These are phyloP conservation scores for Poeciliopsis turneri DNA, from an alignment of 2,797 vertebrate species.

Conservation along the genomic window DNA sequence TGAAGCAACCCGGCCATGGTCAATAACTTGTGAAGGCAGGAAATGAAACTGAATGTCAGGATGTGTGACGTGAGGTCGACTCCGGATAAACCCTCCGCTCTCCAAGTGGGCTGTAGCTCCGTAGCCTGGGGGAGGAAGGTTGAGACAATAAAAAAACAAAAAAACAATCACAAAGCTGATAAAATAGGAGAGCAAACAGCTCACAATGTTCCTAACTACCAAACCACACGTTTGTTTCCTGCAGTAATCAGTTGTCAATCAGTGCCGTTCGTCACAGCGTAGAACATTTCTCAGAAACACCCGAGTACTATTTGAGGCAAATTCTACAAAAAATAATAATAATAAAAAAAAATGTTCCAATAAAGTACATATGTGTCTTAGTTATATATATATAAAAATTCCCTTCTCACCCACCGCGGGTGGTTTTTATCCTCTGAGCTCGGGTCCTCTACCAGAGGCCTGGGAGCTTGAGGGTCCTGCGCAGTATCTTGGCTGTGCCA, in stretches of 20 bases:
- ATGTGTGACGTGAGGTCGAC: slow-evolving; percentile 83
- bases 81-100: slow-evolving; percentile 95
- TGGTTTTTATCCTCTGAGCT: too few relatives aligned
- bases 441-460: too few relatives aligned
- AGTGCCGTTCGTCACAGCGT: not conserved
- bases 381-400: too few relatives aligned
- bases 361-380: too few relatives aligned
- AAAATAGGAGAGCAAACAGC: not conserved
- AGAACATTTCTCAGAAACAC: not conserved
- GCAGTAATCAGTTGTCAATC: not conserved
- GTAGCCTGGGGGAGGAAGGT: slow-evolving; percentile 77
- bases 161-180: not conserved
- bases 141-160: not conserved
- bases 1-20: slow-evolving; percentile 88
- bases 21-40: slow-evolving; percentile 95
- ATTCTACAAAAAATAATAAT: not conserved
- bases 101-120: slow-evolving; percentile 95
- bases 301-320: not conserved
- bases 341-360: too few relatives aligned
- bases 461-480: too few relatives aligned
- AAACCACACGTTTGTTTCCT: not conserved
- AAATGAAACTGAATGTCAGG: slow-evolving; percentile 98
- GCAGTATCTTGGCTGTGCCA: too few relatives aligned
- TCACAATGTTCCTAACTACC: not conserved
- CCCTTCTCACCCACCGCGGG: too few relatives aligned